Base-by-base conservation (phyloP, 1,140 invertebrate species). In the Conopomorpha cramerella region DNA sequence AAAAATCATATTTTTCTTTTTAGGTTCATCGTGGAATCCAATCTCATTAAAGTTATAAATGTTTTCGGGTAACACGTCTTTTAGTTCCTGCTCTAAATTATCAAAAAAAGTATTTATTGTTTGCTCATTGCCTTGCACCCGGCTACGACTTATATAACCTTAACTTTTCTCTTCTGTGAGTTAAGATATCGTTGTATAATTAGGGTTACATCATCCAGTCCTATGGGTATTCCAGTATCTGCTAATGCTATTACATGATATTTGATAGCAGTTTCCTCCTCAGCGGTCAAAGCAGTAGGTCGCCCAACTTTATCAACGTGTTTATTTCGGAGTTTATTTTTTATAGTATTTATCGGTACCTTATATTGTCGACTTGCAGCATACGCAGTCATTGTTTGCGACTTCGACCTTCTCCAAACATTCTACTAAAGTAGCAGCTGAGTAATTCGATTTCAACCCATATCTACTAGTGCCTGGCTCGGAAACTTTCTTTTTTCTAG, bases 31-130 rank as follows among this genome's bases (percentile, higher is more conserved):
- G 31, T 39, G 40, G 17, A 46, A 43, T 8, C 44, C 44, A 10
- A 28, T 37, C 38, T 46, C 45, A 28, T 42, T 37, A n/a, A 46
- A 28, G 29, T 46, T 46, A 34, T 25, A 46, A 8, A 42, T 46
- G 16, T 46, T 46, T n/a, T 39, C 36, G 8, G 44, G 36, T 12
- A 16, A 16, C 6, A 46, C 37, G 36, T 23, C 37, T 11, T 42
- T 8, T 16, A 39, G 3, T 36, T 46, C 44, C 18, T 15, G 11
- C 23, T 36, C 25, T n/a, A 46, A 16, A n/a, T 28, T 31, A 28
- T 46, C 43, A 36, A 42, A 46, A 26, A 38, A 41, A 17, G 41
- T 12, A 11, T 46, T 34, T 6, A 41, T 27, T 17, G 18, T 41
- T 3, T 34, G 38, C 18, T 41, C 27, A 35, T 37, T 38, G 11